Conservation (phyloP, 1,140 invertebrate species). For the Penaeus vannamei region DNA sequence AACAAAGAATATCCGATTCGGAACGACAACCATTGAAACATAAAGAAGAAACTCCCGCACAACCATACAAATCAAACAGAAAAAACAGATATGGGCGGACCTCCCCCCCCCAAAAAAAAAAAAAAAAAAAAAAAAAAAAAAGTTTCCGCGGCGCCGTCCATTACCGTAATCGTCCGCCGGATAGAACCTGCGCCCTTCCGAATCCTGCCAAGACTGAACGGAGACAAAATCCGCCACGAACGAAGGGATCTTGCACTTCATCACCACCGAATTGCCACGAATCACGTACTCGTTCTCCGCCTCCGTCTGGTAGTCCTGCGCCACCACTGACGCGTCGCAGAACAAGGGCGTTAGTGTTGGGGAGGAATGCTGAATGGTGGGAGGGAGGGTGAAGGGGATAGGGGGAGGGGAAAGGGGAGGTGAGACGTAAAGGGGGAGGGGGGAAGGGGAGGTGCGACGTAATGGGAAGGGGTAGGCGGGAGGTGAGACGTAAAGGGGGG, state of each 20-base stretch:
- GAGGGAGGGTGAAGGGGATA: slow-evolving; percentile 9
- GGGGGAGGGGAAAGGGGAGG: background rate
- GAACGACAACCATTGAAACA: background rate
- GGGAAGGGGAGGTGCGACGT: background rate
- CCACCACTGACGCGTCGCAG: slow-evolving; percentile 79
- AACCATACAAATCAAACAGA: no score
- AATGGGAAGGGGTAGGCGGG: background rate
- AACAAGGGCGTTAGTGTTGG: background rate
- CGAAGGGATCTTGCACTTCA: slow-evolving; percentile 92
- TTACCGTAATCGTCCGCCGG: slow-evolving; percentile 79
- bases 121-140: background rate
- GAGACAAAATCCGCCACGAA: slow-evolving; percentile 93
- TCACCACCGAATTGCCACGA: slow-evolving; percentile 88
- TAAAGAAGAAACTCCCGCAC: background rate
- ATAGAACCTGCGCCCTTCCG: slow-evolving; percentile 80
- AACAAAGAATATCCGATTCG: background rate
- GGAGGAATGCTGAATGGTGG: background rate
- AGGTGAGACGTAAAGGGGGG: background rate
- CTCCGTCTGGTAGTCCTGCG: slow-evolving; percentile 88
- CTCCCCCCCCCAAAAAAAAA: no score
- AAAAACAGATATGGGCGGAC: background rate
- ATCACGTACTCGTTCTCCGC: slow-evolving; percentile 94
- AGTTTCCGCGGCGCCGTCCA: slow-evolving; percentile 14
- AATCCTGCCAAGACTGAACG: slow-evolving; percentile 88
- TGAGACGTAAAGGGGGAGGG: background rate